phyloP scores from a whole-genome alignment of 2,888 invertebrate species.

The Drosophila niveifrons region DNA sequence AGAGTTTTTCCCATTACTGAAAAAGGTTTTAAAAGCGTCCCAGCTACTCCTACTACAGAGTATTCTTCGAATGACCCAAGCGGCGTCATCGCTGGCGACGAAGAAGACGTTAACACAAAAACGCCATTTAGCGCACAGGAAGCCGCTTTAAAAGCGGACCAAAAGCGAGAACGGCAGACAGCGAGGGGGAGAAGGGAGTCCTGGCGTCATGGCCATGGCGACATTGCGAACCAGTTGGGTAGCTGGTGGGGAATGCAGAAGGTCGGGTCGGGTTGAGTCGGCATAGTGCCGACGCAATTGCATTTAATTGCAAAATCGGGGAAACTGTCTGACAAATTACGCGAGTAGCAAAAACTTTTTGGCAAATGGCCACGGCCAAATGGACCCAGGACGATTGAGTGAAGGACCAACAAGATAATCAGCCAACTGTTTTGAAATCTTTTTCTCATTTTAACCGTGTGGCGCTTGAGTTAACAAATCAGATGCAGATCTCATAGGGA shows the following conservation, averaged over 20 bases:
- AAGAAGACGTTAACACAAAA: constrained; percentile 73
- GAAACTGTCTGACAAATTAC: constrained; percentile 69
- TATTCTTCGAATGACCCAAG: constrained; percentile 44
- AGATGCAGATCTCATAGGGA: constrained; percentile 50
- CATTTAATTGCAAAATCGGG: constrained; percentile 81
- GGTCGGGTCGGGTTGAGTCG: constrained; percentile 8
- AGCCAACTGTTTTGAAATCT: constrained; percentile 57
- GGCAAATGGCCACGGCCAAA: constrained; percentile 72
- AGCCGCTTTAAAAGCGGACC: constrained; percentile 77
- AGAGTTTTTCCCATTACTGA: too few relatives aligned
- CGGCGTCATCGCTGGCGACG: constrained; percentile 45
- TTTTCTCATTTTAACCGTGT: constrained; percentile 2
- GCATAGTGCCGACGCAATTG: constrained; percentile 73
- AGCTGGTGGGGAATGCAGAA: constrained; percentile 13
- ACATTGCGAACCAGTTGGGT: constrained; percentile 42
- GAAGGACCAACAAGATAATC: constrained; percentile 40
- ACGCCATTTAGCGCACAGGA: constrained; percentile 83
- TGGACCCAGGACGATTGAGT: constrained; percentile 31
- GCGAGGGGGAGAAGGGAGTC: too few relatives aligned
- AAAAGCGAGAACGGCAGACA: constrained; percentile 16
- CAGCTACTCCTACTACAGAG: constrained; percentile 2
- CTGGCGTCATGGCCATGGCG: constrained; percentile 46
- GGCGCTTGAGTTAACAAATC: constrained; percentile 55
- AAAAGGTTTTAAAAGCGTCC: too few relatives aligned
- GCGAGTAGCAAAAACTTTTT: constrained; percentile 62